Percentiles rank a stretch among this genome's conserved stretches.
Conservation (phyloP, 2,797 vertebrate species). For the Aythya fuligula region DNA sequence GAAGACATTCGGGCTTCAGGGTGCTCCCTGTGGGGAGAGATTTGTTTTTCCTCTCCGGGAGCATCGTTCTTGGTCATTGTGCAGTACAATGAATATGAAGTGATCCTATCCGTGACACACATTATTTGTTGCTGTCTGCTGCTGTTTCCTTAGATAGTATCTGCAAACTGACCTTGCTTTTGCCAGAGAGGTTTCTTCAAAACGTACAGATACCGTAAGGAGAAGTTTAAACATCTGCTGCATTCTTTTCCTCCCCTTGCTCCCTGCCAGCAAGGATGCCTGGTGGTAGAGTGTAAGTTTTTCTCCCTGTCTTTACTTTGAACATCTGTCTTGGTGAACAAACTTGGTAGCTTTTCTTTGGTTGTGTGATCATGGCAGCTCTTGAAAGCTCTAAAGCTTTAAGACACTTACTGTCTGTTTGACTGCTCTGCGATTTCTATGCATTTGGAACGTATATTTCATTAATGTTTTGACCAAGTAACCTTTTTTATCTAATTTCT, state of each 20-base stretch:
- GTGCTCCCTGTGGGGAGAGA: not conserved
- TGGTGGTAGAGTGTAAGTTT: not conserved
- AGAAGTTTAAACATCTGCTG: not conserved
- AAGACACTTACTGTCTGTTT: not conserved
- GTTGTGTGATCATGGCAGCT: not conserved
- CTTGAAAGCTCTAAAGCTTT: not conserved
- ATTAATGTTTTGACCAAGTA: conserved; percentile 23
- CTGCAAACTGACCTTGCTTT: not conserved
- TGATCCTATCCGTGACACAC: not conserved
- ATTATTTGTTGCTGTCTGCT: not conserved
- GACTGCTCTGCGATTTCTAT: not conserved
- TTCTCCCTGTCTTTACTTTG: not conserved
- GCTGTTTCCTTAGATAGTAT: not conserved
- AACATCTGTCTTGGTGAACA: not conserved
- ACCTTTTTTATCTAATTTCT: conserved; percentile 29
- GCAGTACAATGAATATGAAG: not conserved
- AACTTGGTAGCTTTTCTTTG: not conserved
- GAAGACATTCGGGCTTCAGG: not conserved
- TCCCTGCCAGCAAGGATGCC: not conserved
- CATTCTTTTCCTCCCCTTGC: not conserved
- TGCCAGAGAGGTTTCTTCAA: not conserved
- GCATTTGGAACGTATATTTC: not conserved
- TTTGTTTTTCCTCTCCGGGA: not conserved
- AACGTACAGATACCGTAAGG: not conserved
- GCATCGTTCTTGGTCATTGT: not conserved